Conservation (phyloP, 2,113 vertebrate genomes). For the Baryphthengus martii region DNA sequence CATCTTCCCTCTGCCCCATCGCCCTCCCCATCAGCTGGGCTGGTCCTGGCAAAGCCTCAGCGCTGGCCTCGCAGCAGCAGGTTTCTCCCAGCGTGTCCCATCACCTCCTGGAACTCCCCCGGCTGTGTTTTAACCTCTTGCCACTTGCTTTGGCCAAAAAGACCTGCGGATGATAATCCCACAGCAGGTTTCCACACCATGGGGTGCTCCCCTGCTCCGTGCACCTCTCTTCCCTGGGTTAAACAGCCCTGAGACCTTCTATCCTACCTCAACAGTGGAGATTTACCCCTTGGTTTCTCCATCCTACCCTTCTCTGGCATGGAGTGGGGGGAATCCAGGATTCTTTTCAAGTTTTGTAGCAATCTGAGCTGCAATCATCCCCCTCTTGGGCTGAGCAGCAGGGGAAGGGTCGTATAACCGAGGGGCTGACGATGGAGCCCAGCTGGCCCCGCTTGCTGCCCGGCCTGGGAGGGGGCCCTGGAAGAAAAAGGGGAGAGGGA, state of each 20-base stretch:
- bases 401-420: not conserved
- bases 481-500: not conserved
- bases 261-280: too few relatives aligned
- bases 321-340: not conserved
- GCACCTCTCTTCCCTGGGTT: fast-evolving
- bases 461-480: not conserved
- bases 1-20: not conserved
- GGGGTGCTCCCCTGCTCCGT: not conserved
- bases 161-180: fast-evolving
- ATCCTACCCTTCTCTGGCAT: not conserved
- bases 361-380: not conserved
- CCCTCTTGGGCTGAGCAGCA: not conserved
- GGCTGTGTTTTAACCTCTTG: not conserved
- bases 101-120: not conserved
- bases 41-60: not conserved
- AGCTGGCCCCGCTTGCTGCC: not conserved
- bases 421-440: not conserved
- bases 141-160: not conserved
- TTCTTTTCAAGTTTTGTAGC: not conserved
- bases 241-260: not conserved
- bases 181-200: not conserved
- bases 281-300: not conserved
- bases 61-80: fast-evolving
- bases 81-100: not conserved
- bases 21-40: fast-evolving